phyloP scores from a whole-genome alignment of 2,888 invertebrate genomes.

The Eudasyphora cyanicolor region DNA sequence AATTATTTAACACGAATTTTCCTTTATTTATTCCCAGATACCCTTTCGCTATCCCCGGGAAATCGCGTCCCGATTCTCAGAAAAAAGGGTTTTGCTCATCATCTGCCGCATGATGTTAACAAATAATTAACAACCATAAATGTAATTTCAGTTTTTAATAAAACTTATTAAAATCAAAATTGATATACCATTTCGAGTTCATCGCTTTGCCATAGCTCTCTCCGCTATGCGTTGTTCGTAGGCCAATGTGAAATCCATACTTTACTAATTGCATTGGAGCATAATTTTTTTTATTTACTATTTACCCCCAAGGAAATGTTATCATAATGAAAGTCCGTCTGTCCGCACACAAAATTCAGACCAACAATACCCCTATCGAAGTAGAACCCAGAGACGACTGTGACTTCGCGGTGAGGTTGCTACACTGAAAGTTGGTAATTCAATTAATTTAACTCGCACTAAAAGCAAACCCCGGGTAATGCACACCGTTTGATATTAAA shows the following conservation, averaged over 20 bases:
- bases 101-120: background rate
- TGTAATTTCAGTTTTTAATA: conserved; percentile 14
- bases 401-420: too few relatives aligned
- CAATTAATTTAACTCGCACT: conserved; percentile 50
- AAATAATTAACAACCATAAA: conserved; percentile 14
- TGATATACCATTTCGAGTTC: background rate
- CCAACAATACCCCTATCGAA: background rate
- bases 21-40: too few relatives aligned
- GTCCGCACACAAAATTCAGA: background rate
- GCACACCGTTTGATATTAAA: background rate
- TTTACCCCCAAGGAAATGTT: conserved; percentile 22
- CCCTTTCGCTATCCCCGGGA: too few relatives aligned
- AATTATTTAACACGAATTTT: too few relatives aligned
- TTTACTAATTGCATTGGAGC: conserved; percentile 41
- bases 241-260: conserved; percentile 45
- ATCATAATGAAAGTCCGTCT: conserved; percentile 18
- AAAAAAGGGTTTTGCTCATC: background rate
- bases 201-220: background rate
- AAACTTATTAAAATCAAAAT: conserved; percentile 30
- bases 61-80: too few relatives aligned
- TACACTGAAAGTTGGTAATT: conserved; percentile 45
- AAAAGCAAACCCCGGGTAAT: background rate
- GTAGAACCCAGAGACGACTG: too few relatives aligned
- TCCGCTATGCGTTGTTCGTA: background rate
- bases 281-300: conserved; percentile 42